Conservation (phyloP, 2,113 vertebrate species). For the Chelonoidis abingdonii region DNA sequence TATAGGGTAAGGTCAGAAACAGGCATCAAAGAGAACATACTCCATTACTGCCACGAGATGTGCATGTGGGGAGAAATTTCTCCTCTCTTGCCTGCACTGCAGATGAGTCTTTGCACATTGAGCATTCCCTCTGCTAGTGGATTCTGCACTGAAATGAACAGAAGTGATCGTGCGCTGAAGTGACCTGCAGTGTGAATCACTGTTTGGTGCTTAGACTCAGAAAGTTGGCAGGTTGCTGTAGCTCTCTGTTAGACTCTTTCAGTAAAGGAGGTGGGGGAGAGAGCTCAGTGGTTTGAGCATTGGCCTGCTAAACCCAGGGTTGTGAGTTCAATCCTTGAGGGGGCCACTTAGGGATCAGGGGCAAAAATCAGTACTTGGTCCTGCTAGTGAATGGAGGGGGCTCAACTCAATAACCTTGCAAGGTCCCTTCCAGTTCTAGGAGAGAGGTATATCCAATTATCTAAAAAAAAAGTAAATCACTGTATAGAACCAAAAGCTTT, state of each 20-base stretch:
- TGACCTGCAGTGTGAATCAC: neutral
- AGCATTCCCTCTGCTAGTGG: neutral
- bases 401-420: no score
- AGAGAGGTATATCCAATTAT: no score
- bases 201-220: neutral
- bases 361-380: no score
- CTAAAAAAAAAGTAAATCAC: neutral
- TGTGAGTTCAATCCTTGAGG: no score
- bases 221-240: neutral
- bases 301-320: no score
- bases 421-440: no score
- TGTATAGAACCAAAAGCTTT: neutral
- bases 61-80: neutral
- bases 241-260: slow-evolving; percentile 2
- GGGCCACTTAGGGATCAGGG: no score
- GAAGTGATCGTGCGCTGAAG: neutral
- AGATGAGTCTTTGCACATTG: neutral
- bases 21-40: accelerated
- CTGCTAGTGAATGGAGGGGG: no score
- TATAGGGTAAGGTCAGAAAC: neutral
- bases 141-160: neutral
- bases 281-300: no score
- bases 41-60: neutral
- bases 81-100: neutral
- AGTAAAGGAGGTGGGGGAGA: neutral